phyloP scores from a whole-genome alignment of 2,797 vertebrate species.

The Helicolenus hilgendorfi region DNA sequence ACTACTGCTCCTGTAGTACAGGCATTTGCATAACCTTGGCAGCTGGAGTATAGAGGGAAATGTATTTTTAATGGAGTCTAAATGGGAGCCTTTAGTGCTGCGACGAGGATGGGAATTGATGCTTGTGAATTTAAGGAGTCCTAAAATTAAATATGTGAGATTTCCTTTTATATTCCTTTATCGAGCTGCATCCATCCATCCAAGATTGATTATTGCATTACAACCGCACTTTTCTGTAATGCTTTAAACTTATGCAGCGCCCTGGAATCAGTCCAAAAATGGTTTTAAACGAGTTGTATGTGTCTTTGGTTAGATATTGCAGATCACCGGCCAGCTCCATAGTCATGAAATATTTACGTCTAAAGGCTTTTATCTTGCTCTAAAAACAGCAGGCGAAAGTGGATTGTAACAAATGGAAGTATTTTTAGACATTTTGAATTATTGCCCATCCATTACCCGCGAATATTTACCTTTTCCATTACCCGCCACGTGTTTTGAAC shows the following conservation, averaged over 20 bases:
- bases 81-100: slow-evolving; percentile 73
- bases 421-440: slow-evolving; percentile 66
- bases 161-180: slow-evolving; percentile 54
- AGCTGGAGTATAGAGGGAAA: slow-evolving; percentile 68
- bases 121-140: slow-evolving; percentile 64
- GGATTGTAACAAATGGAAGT: slow-evolving; percentile 33
- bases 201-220: slow-evolving; percentile 55
- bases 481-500: slow-evolving; percentile 30
- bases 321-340: slow-evolving; percentile 36
- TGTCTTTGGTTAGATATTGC: slow-evolving; percentile 32
- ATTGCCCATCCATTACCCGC: slow-evolving; percentile 39
- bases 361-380: slow-evolving; percentile 68
- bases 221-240: slow-evolving; percentile 30
- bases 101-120: slow-evolving; percentile 64
- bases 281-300: slow-evolving; percentile 54
- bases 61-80: slow-evolving; percentile 84
- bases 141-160: slow-evolving; percentile 66
- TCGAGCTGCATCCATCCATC: slow-evolving; percentile 31
- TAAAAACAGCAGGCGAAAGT: slow-evolving; percentile 59
- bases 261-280: slow-evolving; percentile 65
- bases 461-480: slow-evolving; percentile 59
- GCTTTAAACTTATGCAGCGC: slow-evolving; percentile 23
- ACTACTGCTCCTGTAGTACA: slow-evolving; percentile 46
- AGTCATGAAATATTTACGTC: slow-evolving; percentile 81
- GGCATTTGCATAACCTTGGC: slow-evolving; percentile 81